Percentiles rank a stretch among this genome's conserved stretches.
phyloP scores from a whole-genome alignment of 2,113 vertebrate genomes.

The Perognathus longimembris region DNA sequence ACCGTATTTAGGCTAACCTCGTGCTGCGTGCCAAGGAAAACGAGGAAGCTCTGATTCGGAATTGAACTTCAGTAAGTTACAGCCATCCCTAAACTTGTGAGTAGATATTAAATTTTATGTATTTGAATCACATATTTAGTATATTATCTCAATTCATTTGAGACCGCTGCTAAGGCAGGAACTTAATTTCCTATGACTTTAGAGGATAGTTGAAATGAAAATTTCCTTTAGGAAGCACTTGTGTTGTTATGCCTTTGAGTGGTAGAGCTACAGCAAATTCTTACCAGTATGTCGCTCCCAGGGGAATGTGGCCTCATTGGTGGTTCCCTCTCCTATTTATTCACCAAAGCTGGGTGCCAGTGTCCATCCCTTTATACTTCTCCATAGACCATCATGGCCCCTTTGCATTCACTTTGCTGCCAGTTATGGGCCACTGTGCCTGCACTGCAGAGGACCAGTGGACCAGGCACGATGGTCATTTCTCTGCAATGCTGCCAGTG shows the following conservation, averaged over 20 bases:
- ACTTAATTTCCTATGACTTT: conserved; percentile 6
- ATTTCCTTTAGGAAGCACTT: background rate
- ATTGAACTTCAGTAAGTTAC: background rate
- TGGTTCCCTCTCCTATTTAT: background rate
- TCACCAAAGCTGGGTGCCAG: background rate
- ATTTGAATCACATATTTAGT: background rate
- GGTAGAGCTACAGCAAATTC: rapidly evolving
- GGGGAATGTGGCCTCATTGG: background rate
- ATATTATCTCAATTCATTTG: conserved; percentile 38
- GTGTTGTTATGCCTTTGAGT: background rate
- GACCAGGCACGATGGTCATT: background rate
- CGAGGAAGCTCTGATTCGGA: background rate
- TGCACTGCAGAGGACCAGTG: too few species aligned
- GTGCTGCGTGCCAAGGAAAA: conserved; percentile 9
- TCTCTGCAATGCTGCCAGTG: background rate
- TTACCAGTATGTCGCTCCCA: rapidly evolving
- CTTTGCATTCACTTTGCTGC: background rate
- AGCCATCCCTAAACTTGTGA: background rate
- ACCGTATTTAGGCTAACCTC: background rate
- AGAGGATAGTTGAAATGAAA: conserved; percentile 5
- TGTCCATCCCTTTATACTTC: background rate
- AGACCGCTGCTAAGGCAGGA: background rate
- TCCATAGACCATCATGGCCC: background rate
- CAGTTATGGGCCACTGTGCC: background rate
- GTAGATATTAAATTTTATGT: conserved; percentile 32